Percentiles rank a stretch among this genome's conserved stretches.
These are phyloP conservation scores for Tortricodes alternella DNA, from an alignment of 2,888 invertebrate species.

Conservation along the genomic window DNA sequence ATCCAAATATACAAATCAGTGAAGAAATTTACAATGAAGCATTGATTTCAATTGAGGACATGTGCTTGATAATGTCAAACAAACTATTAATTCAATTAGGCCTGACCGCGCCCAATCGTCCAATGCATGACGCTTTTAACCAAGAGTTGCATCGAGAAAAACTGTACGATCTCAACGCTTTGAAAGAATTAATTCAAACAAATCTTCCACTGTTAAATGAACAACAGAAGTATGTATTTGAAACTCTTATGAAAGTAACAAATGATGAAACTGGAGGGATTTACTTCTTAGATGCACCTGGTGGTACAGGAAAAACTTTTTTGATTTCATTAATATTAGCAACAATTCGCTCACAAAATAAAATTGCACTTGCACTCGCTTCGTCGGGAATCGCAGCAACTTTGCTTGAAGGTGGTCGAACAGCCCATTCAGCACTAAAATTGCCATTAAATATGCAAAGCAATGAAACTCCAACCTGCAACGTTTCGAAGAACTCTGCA, in stretches of 20 bases:
- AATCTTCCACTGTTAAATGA: slow-evolving; percentile 38
- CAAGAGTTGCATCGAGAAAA: no score
- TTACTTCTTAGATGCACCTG: slow-evolving; percentile 33
- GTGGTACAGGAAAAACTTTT: slow-evolving; percentile 36
- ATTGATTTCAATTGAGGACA: slow-evolving; percentile 23
- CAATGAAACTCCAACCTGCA: slow-evolving; percentile 34
- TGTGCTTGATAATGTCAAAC: slow-evolving; percentile 36
- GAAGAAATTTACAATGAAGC: slow-evolving; percentile 19
- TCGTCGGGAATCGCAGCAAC: slow-evolving; percentile 36
- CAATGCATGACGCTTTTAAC: no score
- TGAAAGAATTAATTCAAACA: no score
- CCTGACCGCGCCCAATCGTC: slow-evolving; percentile 44
- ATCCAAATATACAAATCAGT: slow-evolving; percentile 7
- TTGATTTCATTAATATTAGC: slow-evolving; percentile 34
- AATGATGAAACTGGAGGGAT: slow-evolving; percentile 37
- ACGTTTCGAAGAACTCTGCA: slow-evolving; percentile 29
- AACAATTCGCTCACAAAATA: slow-evolving; percentile 32
- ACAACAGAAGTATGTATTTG: slow-evolving; percentile 37
- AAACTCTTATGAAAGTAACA: slow-evolving; percentile 36
- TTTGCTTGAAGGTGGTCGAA: no score
- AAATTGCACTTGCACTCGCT: slow-evolving; percentile 33
- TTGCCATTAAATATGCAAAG: slow-evolving; percentile 36
- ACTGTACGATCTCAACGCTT: no score
- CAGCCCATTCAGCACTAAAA: slow-evolving; percentile 36
- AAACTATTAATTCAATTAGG: slow-evolving; percentile 41